Conservation (phyloP, 2,797 vertebrate genomes). For the Cheirogaleus major region DNA sequence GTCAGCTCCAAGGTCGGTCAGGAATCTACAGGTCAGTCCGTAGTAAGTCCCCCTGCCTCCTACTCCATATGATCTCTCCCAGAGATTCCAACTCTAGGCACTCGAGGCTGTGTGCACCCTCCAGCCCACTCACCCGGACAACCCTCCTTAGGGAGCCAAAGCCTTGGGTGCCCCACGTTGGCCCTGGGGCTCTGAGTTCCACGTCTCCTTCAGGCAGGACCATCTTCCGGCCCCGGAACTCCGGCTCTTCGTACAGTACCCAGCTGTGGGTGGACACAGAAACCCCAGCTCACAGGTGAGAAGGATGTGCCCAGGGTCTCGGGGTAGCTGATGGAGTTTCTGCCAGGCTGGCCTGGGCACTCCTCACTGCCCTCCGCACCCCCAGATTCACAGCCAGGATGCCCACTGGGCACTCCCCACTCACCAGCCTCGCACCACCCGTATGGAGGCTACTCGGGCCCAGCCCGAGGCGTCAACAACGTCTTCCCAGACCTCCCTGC, state of each 20-base stretch:
- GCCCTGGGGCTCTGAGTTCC: slow-evolving; percentile 88
- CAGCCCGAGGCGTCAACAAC: slow-evolving; percentile 89
- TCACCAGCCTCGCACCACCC: slow-evolving; percentile 95
- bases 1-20: background rate
- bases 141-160: slow-evolving; percentile 91
- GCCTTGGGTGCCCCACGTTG: slow-evolving; percentile 71
- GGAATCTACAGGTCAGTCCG: background rate
- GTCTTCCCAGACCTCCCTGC: slow-evolving; percentile 90
- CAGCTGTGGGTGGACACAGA: slow-evolving; percentile 86
- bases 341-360: background rate
- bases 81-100: background rate
- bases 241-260: slow-evolving; percentile 94
- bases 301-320: background rate
- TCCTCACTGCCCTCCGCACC: background rate
- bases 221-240: slow-evolving; percentile 93
- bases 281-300: background rate
- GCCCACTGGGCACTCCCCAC: slow-evolving; percentile 12
- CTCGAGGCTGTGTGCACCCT: background rate
- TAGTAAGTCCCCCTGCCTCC: background rate
- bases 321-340: background rate
- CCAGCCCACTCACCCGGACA: slow-evolving; percentile 89
- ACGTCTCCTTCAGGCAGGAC: slow-evolving; percentile 93
- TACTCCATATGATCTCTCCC: background rate
- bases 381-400: background rate
- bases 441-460: slow-evolving; percentile 91